A percentile compares a stretch with the other conserved stretches of the same genome.
These are phyloP conservation scores for Isichthys henryi DNA, from an alignment of 2,113 vertebrate species.

Conservation along the genomic window DNA sequence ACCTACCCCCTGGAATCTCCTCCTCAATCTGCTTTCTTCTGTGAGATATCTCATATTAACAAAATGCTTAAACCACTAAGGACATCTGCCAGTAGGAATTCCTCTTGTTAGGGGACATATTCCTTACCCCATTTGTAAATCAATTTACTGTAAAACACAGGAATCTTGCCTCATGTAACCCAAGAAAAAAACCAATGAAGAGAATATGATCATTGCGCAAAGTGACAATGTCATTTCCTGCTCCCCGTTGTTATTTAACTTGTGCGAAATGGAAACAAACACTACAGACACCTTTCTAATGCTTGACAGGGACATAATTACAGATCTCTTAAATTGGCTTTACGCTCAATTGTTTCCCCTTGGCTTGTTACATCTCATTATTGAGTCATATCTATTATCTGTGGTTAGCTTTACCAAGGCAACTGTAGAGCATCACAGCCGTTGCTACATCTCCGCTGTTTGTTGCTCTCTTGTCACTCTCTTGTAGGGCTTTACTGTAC, in stretches of 20 bases:
- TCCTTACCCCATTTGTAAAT: neutral
- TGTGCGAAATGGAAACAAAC: neutral
- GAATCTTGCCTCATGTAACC: neutral
- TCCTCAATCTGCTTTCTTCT: neutral
- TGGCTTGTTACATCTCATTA: neutral
- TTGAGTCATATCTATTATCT: neutral
- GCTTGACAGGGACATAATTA: constrained; percentile 5
- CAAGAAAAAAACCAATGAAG: neutral
- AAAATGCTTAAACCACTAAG: neutral
- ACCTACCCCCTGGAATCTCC: neutral
- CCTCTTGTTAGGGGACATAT: neutral
- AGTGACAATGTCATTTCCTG: neutral
- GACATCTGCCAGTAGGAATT: neutral
- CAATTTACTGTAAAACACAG: neutral
- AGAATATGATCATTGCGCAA: neutral
- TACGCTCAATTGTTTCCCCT: neutral
- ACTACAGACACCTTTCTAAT: neutral
- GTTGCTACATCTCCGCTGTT: neutral
- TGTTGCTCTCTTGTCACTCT: neutral
- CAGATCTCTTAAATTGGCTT: constrained; percentile 1
- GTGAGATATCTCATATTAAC: neutral
- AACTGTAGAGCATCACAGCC: neutral
- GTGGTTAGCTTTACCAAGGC: neutral
- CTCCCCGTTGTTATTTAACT: neutral
- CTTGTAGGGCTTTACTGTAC: neutral